phyloP scores from a whole-genome alignment of 53 echinoderm and acorn worm species.

The Zoroaster sp. region DNA sequence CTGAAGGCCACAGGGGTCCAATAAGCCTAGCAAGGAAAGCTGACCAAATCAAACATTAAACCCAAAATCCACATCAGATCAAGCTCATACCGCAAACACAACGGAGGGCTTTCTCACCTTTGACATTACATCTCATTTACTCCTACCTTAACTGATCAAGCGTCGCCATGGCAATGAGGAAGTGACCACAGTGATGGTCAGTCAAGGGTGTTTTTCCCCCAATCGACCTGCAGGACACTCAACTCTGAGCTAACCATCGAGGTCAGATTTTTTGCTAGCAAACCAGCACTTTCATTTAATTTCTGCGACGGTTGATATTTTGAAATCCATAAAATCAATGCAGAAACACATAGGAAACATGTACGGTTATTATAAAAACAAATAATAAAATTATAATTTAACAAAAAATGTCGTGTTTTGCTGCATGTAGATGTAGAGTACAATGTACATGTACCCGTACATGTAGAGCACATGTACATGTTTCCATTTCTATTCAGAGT shows the following conservation, averaged over 20 bases:
- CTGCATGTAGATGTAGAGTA: no score
- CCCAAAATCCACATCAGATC: neutral
- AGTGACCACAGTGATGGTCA: constrained; percentile 26
- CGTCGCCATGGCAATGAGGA: neutral
- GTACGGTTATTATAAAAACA: neutral
- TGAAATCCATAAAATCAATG: neutral
- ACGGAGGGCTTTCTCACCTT: neutral
- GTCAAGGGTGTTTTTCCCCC: neutral
- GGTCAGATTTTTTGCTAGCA: neutral
- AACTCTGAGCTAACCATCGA: neutral
- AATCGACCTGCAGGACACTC: constrained; percentile 10
- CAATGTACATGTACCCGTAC: no score
- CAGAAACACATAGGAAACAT: neutral
- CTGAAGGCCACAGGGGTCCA: neutral
- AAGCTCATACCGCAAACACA: neutral
- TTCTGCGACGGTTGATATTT: neutral
- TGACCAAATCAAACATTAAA: neutral
- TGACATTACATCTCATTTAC: neutral
- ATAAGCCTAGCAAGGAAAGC: neutral
- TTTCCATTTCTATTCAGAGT: neutral
- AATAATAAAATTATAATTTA: neutral
- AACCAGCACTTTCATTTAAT: neutral
- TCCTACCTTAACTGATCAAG: neutral
- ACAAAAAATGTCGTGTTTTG: neutral
- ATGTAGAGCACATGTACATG: no score